Percentiles rank a stretch among this genome's conserved stretches.
Evolutionary conservation across 2,113 vertebrate genomes (phyloP).

Genomic region (Antidorcas marsupialis): DNA sequence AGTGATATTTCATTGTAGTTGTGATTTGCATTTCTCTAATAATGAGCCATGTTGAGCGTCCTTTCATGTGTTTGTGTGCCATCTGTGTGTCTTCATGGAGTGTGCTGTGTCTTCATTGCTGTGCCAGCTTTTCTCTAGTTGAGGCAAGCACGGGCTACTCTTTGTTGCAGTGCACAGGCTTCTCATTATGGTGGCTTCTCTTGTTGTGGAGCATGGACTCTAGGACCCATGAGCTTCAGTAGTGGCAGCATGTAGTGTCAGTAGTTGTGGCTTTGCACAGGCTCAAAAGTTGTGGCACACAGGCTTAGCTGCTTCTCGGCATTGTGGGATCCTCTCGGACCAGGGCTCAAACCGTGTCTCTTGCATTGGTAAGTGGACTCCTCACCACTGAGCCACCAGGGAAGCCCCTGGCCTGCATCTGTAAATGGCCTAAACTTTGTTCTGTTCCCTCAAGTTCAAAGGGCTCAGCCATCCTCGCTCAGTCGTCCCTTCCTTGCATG

Average conservation of each 20-base stretch:
- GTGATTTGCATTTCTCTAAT: neutral
- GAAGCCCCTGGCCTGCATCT: neutral
- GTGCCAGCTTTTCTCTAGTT: neutral
- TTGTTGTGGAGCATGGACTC: neutral
- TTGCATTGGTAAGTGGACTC: neutral
- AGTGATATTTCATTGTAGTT: neutral
- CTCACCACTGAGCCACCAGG: neutral
- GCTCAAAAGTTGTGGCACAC: neutral
- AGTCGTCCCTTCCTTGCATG: neutral
- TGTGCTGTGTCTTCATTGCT: neutral
- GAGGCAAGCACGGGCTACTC: neutral
- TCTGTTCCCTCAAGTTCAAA: neutral
- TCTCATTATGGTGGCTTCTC: neutral
- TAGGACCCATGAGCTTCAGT: neutral
- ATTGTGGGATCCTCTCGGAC: neutral
- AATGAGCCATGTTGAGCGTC: neutral
- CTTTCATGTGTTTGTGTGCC: neutral
- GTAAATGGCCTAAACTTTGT: no score
- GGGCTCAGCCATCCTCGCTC: neutral
- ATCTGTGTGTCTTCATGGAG: neutral
- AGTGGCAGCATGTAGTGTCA: neutral
- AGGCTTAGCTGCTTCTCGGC: neutral
- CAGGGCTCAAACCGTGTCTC: neutral
- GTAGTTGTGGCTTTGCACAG: neutral
- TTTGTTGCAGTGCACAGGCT: neutral